Base-by-base conservation (phyloP, 2,888 invertebrate genomes). In the Vannuccia rotundouncinata region DNA sequence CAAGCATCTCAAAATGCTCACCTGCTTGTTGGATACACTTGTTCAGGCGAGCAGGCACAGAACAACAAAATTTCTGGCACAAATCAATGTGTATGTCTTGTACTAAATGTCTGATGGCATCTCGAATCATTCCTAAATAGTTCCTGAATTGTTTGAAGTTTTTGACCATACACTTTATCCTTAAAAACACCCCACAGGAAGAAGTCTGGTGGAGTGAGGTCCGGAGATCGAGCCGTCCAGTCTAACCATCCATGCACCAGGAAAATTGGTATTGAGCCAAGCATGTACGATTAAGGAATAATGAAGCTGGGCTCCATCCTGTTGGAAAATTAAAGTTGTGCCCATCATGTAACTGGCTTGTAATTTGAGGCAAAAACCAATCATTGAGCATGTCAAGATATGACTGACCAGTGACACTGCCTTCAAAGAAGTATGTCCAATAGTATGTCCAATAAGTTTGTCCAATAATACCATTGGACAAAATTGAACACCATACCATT, bases 191-290 rank as follows among this genome's bases (percentile, higher is more conserved):
- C 77, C 77, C 77, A 77, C 5, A 31, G 30, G 28, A 76, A 76
- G 30, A 76, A 76, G 76, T 76, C 76, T n/a, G 30, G 76, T 29
- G 76, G 28, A n/a, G 77, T 30, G 25, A 77, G 31, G 31, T 77
- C 77, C 28, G 45, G 77, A n/a, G 73, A 73, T 25, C 73, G 22
- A 5, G 73, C 22, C 2, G 73, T 5, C 73, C 73, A 77, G 1
- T 77, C 77, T 22, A 77, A 25, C 73, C 73, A 73, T 25, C 73
- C 73, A 73, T 27, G 73, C 22, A 73, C 22, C 73, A 25, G 73
- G 73, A n/a, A 73, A 73, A n/a, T 73, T 73, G 22, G 73, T n/a
- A 73, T 73, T 73, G 27, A 73, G 29, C 73, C 73, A 73, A 28
- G 22, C 73, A 73, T n/a, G 22, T 27, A 73, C 22, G 29, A 73